Percentiles rank a stretch among this genome's conserved stretches.
Conservation (phyloP, 2,797 vertebrate genomes). For the Dromococcyx pavoninus region DNA sequence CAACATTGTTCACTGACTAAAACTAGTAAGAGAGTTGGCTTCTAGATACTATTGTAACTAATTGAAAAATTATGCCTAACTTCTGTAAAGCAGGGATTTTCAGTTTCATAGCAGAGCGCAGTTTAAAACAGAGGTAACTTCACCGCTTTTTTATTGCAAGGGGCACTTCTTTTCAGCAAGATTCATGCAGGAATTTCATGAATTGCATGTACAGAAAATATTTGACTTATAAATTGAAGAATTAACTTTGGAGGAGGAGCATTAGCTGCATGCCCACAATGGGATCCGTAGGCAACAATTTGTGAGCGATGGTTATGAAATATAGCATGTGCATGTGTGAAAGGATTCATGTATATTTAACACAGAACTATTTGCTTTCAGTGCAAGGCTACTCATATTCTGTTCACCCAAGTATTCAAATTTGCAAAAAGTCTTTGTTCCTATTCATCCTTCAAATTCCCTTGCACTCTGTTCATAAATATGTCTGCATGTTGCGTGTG, state of each 20-base stretch:
- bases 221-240: not conserved
- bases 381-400: not conserved
- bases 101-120: fast-evolving
- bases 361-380: not conserved
- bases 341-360: not conserved
- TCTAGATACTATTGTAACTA: not conserved
- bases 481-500: not conserved
- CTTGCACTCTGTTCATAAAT: not conserved
- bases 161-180: not conserved
- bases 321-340: not conserved
- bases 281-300: not conserved
- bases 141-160: not conserved
- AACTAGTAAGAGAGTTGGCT: not conserved
- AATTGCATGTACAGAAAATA: not conserved
- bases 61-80: not conserved
- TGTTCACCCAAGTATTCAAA: not conserved
- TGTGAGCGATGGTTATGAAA: not conserved
- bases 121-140: not conserved
- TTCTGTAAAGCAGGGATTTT: not conserved
- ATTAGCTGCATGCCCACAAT: not conserved
- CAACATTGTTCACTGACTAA: not conserved
- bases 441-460: not conserved
- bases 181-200: not conserved
- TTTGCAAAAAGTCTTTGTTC: not conserved
- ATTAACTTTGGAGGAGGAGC: not conserved